Base-by-base conservation (phyloP, 2,113 vertebrate species). In the Brevimyrus niger region DNA sequence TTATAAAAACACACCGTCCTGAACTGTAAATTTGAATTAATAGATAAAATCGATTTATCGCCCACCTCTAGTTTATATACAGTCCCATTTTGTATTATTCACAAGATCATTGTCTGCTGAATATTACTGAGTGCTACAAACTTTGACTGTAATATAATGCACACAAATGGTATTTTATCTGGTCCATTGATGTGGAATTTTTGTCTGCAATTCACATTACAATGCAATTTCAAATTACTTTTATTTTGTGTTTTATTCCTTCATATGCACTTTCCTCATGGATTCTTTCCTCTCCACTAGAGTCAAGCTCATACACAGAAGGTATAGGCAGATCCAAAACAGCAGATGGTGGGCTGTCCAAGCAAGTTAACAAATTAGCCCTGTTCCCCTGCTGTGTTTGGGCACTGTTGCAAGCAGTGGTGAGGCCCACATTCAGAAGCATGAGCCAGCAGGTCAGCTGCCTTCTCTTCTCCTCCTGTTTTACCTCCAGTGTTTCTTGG, bases 381-480 rank as follows among this genome's bases (percentile, higher is more conserved):
- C 90, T 89, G 91, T 89, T 93, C 90, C 93, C 92, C n/a, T 90
- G 89, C 92, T 94, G 94, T 7, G 92, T 51, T 92, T 92, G 92
- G 93, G 82, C 91, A 82, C 88, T 58, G 91, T 91, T 89, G 90
- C 92, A 90, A 90, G 91, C 83, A 89, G 89, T 93, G 69, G 87
- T 90, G 87, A 21, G 88, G 90, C 90, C 91, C 90, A 88, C 89
- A 86, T 85, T 61, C 73, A 90, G 90, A 90, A 93, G 91, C 90
- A 90, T 91, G 92, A 92, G 92, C 91, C 93, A 90, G 90, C 90
- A 91, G 93, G 93, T 94, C 93, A 91, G 91, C 91, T 93, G 93
- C 90, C 91, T 90, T 44, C 10, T 35, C 53, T 69, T 23, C 27
- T 51, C 69, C 61, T 88, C 69, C 88, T 53, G 21, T 44, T 48